Conservation (phyloP, 2,888 invertebrate species). For the Drosophila neutralis region DNA sequence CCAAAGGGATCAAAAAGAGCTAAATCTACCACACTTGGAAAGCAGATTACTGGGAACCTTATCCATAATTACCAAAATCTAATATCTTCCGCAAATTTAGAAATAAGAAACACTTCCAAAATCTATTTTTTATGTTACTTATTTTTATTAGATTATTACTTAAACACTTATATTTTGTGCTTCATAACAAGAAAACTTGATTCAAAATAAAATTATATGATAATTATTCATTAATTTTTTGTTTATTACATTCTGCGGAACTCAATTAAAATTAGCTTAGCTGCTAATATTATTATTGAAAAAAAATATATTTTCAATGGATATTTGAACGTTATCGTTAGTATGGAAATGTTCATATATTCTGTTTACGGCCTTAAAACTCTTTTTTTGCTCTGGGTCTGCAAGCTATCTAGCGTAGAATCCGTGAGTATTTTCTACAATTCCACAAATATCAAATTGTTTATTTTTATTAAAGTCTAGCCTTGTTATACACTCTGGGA, state of each 20-base stretch:
- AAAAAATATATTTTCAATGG: neutral
- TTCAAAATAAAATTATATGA: neutral
- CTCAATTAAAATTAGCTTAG: slow-evolving; percentile 45
- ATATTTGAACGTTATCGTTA: slow-evolving; percentile 26
- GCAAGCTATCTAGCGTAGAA: neutral
- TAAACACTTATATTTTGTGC: too few relatives aligned
- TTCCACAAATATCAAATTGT: neutral
- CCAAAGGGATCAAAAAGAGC: too few relatives aligned
- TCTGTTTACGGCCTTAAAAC: neutral
- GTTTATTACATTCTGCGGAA: neutral
- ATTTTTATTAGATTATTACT: neutral
- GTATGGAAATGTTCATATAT: slow-evolving; percentile 29
- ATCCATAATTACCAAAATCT: too few relatives aligned
- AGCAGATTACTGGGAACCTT: too few relatives aligned
- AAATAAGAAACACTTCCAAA: too few relatives aligned
- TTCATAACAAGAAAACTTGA: neutral
- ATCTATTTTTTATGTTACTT: neutral
- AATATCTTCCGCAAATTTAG: too few relatives aligned
- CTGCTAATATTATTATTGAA: too few relatives aligned
- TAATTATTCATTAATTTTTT: neutral
- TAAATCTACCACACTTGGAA: too few relatives aligned
- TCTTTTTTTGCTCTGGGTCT: slow-evolving; percentile 11
- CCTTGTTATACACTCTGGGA: slow-evolving; percentile 43
- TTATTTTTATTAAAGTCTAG: slow-evolving; percentile 28
- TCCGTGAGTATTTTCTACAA: slow-evolving; percentile 42